phyloP scores from a whole-genome alignment of 2,888 invertebrate genomes.

The Perizoma flavofasciatum region DNA sequence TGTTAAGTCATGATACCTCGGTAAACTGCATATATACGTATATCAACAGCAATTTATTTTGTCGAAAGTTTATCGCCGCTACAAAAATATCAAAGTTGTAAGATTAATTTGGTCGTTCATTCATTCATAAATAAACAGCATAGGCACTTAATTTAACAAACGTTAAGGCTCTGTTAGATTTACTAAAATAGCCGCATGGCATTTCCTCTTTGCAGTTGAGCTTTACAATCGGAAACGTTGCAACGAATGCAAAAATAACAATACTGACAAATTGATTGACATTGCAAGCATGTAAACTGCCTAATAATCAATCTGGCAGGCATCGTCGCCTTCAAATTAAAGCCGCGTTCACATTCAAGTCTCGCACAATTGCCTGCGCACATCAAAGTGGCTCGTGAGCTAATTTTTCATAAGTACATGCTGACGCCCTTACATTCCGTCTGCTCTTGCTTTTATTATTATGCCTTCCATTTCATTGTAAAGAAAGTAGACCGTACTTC shows the following conservation, averaged over 20 bases:
- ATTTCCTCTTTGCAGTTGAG: neutral
- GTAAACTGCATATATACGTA: too few species aligned
- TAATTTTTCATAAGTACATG: constrained; percentile 81
- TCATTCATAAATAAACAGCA: too few species aligned
- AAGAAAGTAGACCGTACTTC: constrained; percentile 67
- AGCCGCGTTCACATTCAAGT: constrained; percentile 69
- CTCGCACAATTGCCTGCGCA: constrained; percentile 72
- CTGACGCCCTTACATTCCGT: constrained; percentile 71
- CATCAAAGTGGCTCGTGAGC: constrained; percentile 76
- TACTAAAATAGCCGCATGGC: neutral
- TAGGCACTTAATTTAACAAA: too few species aligned
- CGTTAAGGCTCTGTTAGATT: neutral
- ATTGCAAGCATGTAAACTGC: constrained; percentile 45
- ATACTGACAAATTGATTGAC: constrained; percentile 36
- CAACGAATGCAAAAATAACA: constrained; percentile 13
- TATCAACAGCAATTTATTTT: too few species aligned
- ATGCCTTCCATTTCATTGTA: constrained; percentile 73
- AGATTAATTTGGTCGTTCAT: too few species aligned
- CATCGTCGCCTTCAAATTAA: constrained; percentile 69
- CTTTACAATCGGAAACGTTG: neutral
- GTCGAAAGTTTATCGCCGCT: too few species aligned
- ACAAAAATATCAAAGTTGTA: too few species aligned
- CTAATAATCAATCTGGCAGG: constrained; percentile 49
- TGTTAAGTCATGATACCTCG: too few species aligned
- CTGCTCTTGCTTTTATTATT: constrained; percentile 69